Percentiles rank a stretch among this genome's conserved stretches.
Evolutionary conservation across 2,888 invertebrate species (phyloP).

Genomic region (Drosophila fulvimacula): DNA sequence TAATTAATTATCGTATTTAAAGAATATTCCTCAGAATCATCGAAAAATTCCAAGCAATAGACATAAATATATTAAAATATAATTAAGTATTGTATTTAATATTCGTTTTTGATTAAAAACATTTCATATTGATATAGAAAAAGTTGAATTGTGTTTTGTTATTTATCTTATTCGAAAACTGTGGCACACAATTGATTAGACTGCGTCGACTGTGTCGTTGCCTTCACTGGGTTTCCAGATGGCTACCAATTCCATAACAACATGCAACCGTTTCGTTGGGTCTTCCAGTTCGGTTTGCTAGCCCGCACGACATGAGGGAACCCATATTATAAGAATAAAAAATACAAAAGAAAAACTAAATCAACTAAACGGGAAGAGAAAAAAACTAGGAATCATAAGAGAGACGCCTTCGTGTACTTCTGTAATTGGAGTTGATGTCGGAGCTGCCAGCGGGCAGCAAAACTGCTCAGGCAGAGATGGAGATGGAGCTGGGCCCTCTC

Average conservation of each 20-base stretch:
- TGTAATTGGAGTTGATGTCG: constrained; percentile 79
- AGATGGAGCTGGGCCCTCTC: constrained; percentile 26
- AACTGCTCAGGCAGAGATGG: constrained; percentile 26
- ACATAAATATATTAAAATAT: not conserved
- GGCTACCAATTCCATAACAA: constrained; percentile 21
- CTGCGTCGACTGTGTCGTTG: constrained; percentile 20
- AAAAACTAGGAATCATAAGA: constrained; percentile 73
- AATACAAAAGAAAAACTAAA: not conserved
- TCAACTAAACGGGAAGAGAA: constrained; percentile 15
- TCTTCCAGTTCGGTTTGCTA: constrained; percentile 4
- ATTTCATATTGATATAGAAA: not conserved
- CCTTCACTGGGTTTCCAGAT: constrained; percentile 25
- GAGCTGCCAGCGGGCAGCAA: constrained; percentile 73
- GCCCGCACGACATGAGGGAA: constrained; percentile 61
- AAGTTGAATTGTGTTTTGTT: not conserved
- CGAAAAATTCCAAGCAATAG: not conserved
- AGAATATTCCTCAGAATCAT: not conserved
- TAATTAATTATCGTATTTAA: too few species aligned
- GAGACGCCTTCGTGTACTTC: constrained; percentile 80
- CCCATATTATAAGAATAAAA: constrained; percentile 60
- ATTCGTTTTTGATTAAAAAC: not conserved
- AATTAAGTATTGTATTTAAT: not conserved
- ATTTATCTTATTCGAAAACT: not conserved
- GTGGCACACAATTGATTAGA: not conserved
- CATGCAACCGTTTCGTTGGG: constrained; percentile 30